Percentiles rank a stretch among this genome's conserved stretches.
phyloP scores from a whole-genome alignment of 2,113 vertebrate species.

The Protomyctophum bolini region DNA sequence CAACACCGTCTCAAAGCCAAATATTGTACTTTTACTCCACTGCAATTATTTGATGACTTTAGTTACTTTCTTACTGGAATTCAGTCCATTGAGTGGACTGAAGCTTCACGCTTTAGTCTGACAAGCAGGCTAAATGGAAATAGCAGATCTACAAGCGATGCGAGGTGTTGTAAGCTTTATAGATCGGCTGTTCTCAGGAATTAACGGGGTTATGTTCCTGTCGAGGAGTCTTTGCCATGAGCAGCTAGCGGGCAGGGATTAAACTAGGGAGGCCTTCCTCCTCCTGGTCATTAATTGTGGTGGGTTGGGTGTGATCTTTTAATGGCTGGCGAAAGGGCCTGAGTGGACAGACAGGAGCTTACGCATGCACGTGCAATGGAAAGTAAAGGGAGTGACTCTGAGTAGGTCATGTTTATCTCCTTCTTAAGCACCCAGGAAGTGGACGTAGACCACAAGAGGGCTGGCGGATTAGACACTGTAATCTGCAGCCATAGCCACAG shows the following conservation, averaged over 20 bases:
- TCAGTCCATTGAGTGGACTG: no score
- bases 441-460: slow-evolving; percentile 39
- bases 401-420: slow-evolving; percentile 28
- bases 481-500: slow-evolving; percentile 49
- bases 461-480: slow-evolving; percentile 65
- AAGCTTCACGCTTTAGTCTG: no score
- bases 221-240: slow-evolving; percentile 16
- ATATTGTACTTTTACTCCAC: no score
- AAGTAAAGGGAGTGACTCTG: slow-evolving; percentile 49
- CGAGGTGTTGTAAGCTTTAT: no score
- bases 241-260: slow-evolving; percentile 30
- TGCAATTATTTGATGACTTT: no score
- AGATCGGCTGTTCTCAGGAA: no score
- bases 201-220: slow-evolving; percentile 3
- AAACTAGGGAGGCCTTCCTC: slow-evolving; percentile 6
- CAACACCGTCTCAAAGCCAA: no score
- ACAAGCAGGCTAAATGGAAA: no score
- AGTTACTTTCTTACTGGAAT: no score
- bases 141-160: no score
- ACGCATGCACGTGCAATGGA: slow-evolving; percentile 9
- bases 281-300: slow-evolving; percentile 11
- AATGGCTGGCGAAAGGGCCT: slow-evolving; percentile 39
- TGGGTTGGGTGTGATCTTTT: slow-evolving; percentile 11
- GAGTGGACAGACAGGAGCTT: slow-evolving; percentile 26
- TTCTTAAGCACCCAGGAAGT: slow-evolving; percentile 23